Conservation (phyloP, 2,888 invertebrate genomes). For the Calephelis perditalis region DNA sequence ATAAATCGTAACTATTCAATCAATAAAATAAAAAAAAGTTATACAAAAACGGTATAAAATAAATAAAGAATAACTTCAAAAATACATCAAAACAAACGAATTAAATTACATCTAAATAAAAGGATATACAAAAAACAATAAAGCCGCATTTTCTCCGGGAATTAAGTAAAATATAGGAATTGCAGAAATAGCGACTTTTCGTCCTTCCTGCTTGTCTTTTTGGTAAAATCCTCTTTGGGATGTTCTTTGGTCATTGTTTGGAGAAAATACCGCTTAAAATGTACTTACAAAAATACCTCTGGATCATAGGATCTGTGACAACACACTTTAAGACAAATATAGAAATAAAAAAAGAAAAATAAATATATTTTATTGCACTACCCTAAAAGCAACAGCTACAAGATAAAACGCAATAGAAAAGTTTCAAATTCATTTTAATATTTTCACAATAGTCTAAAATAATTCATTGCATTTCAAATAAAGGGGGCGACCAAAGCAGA, state of each 20-base stretch:
- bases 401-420: slow-evolving; percentile 54
- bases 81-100: slow-evolving; percentile 63
- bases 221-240: slow-evolving; percentile 63
- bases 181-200: slow-evolving; percentile 31
- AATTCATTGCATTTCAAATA: slow-evolving; percentile 51
- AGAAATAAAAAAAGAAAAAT: slow-evolving; percentile 13
- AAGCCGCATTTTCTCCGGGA: slow-evolving; percentile 43
- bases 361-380: slow-evolving; percentile 11
- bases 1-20: slow-evolving; percentile 37
- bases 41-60: slow-evolving; percentile 66
- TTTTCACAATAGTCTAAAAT: slow-evolving; percentile 70
- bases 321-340: slow-evolving; percentile 25
- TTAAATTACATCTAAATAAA: slow-evolving; percentile 36
- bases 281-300: slow-evolving; percentile 44
- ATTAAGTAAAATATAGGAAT: slow-evolving; percentile 58
- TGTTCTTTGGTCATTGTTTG: slow-evolving; percentile 36
- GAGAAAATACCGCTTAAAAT: slow-evolving; percentile 44
- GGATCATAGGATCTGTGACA: slow-evolving; percentile 35
- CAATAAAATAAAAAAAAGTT: slow-evolving; percentile 52
- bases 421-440: slow-evolving; percentile 77
- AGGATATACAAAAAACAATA: slow-evolving; percentile 42
- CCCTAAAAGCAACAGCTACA: slow-evolving; percentile 40
- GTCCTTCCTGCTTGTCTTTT: slow-evolving; percentile 52
- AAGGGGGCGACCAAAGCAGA: slow-evolving; percentile 47
- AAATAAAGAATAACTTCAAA: slow-evolving; percentile 64